These are phyloP conservation scores for Piscicola geometra DNA, from an alignment of 2,888 invertebrate species.

Conservation along the genomic window DNA sequence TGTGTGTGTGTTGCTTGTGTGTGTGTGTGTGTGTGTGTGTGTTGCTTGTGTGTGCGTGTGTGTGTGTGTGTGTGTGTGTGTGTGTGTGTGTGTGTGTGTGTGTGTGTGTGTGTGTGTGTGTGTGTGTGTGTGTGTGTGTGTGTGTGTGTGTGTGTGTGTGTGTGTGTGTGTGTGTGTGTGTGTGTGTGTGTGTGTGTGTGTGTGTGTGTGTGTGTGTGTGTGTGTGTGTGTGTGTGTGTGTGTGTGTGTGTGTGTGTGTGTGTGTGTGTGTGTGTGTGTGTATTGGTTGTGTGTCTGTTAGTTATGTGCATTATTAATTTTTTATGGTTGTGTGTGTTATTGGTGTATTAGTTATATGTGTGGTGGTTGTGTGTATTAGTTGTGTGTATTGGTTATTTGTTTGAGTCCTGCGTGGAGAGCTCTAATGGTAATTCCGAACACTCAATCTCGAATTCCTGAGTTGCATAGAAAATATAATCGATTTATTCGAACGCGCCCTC, in stretches of 20 bases:
- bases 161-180: slow-evolving; percentile 32
- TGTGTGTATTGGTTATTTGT: too few species aligned
- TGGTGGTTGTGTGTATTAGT: too few species aligned
- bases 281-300: slow-evolving; percentile 27
- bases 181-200: slow-evolving; percentile 23
- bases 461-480: too few species aligned
- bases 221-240: slow-evolving; percentile 23
- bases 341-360: too few species aligned
- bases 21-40: slow-evolving; percentile 36
- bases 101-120: slow-evolving; percentile 33
- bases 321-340: too few species aligned
- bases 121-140: slow-evolving; percentile 34
- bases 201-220: slow-evolving; percentile 23
- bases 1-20: slow-evolving; percentile 22
- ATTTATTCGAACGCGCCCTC: too few species aligned
- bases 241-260: slow-evolving; percentile 23
- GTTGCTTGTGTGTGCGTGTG: slow-evolving; percentile 8
- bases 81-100: slow-evolving; percentile 21
- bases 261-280: slow-evolving; percentile 26
- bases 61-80: slow-evolving; percentile 22
- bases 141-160: slow-evolving; percentile 31
- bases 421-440: too few species aligned
- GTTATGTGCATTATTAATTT: too few species aligned
- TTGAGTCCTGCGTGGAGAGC: too few species aligned
- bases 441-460: too few species aligned